Conservation (phyloP, 2,113 vertebrate species). For the Alethe diademata region DNA sequence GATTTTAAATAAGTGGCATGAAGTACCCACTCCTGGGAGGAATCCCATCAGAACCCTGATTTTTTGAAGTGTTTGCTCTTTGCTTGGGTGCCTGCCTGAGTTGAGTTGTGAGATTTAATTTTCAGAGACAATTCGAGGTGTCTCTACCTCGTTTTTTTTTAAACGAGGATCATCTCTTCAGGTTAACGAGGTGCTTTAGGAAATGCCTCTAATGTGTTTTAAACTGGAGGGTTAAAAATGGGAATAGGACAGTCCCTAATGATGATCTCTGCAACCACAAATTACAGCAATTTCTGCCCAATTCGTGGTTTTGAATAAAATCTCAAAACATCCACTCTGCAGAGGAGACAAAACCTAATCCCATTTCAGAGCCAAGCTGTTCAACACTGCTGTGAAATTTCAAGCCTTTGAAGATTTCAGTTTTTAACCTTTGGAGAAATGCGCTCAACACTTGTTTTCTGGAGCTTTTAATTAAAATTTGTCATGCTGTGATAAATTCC, state of each 20-base stretch:
- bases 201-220: background rate
- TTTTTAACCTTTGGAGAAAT: too few species aligned
- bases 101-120: background rate
- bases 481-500: too few species aligned
- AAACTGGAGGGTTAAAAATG: background rate
- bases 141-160: background rate
- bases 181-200: background rate
- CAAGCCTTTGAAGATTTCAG: background rate
- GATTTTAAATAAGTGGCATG: background rate
- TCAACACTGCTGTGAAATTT: background rate
- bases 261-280: background rate
- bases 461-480: too few species aligned
- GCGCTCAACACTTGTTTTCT: too few species aligned
- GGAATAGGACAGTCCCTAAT: fast-evolving
- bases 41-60: background rate
- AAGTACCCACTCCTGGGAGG: background rate
- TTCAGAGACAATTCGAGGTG: background rate
- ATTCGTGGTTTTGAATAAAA: background rate
- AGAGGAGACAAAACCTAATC: background rate
- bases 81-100: background rate
- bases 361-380: background rate
- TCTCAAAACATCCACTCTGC: background rate
- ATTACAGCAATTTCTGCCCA: background rate
- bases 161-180: background rate
- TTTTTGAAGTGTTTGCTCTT: background rate